Percentiles rank a stretch among this genome's conserved stretches.
Evolutionary conservation across 2,888 invertebrate genomes (phyloP).

Genomic region (Zygaena filipendulae): DNA sequence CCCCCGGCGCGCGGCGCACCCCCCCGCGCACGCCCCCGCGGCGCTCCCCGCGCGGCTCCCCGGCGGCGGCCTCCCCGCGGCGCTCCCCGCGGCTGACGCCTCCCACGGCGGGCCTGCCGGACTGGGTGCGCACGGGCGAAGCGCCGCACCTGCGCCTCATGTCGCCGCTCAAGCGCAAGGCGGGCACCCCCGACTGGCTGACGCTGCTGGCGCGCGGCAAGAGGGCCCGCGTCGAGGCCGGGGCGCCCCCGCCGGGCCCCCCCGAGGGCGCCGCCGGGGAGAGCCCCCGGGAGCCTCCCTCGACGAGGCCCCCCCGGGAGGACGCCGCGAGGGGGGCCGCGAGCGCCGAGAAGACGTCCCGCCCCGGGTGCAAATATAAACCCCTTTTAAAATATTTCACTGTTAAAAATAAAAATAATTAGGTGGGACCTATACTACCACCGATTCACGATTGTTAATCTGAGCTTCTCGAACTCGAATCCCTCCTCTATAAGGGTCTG

Average conservation of each 20-base stretch:
- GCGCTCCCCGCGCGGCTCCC: too few species aligned
- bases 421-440: slow-evolving; percentile 8
- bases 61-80: slow-evolving; percentile 13
- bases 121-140: slow-evolving; percentile 79
- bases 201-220: slow-evolving; percentile 41
- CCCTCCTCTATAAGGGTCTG: too few species aligned
- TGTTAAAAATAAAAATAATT: slow-evolving; percentile 29
- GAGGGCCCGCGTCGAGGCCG: slow-evolving; percentile 19
- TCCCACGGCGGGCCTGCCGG: slow-evolving; percentile 78
- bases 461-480: too few species aligned
- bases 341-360: slow-evolving; percentile 31
- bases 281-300: too few species aligned
- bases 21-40: slow-evolving; percentile 5
- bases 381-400: slow-evolving; percentile 47
- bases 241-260: slow-evolving; percentile 8
- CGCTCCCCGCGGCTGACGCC: slow-evolving; percentile 33
- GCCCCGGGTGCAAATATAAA: slow-evolving; percentile 25
- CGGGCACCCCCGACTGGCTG: slow-evolving; percentile 77
- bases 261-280: slow-evolving; percentile 2
- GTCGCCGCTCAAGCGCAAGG: slow-evolving; percentile 74
- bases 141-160: slow-evolving; percentile 78
- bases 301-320: too few species aligned
- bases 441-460: too few species aligned
- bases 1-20: too few species aligned
- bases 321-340: slow-evolving; percentile 32